Base-by-base conservation (phyloP, 2,888 invertebrate species). In the Malacosoma neustria region DNA sequence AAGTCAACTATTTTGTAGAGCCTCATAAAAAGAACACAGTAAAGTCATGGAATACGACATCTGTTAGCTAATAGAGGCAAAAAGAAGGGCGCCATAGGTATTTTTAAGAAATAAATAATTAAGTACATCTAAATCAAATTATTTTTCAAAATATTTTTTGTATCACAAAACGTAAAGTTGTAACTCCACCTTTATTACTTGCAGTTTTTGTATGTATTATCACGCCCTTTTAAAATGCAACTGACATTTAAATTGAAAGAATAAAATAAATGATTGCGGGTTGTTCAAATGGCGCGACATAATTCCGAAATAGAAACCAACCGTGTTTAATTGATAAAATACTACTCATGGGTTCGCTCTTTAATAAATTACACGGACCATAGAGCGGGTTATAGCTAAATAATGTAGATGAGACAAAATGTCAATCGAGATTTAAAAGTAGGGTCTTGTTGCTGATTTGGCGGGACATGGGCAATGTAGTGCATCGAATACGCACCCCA, bases 251-350 rank as follows among this genome's bases (percentile, higher is more conserved):
- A 69, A 71, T 66, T 58, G 59, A 57, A 55, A 45, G 58, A 55
- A 59, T 69, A 70, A 72, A 68, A 72, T 72, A 22, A n/a, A n/a
- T n/a, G n/a, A n/a, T 9, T 66, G 61, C 55, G 65, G 69, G 61
- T 65, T 59, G 61, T 57, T 67, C 60, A 65, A 72, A 75, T 70
- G 70, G 61, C 61, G 57, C 63, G 55, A 49, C 49, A 54, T 68
- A 69, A 74, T 70, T 60, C 53, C 55, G 50, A 71, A 74, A 74
- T 73, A 62, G 67, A 72, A 77, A 68, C 72, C 67, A 53, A 72
- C 72, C 76, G 70, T 74, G 60, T 55, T 63, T 71, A 81, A 81
- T 79, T 75, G 68, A 75, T 80, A 75, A 84, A 77, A 74, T 81
- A 84, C 76, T 72, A 68, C 62, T 57, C 61, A 65, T 61, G 54